Conservation (phyloP, 1,140 invertebrate genomes). For the Trichogramma pretiosum region DNA sequence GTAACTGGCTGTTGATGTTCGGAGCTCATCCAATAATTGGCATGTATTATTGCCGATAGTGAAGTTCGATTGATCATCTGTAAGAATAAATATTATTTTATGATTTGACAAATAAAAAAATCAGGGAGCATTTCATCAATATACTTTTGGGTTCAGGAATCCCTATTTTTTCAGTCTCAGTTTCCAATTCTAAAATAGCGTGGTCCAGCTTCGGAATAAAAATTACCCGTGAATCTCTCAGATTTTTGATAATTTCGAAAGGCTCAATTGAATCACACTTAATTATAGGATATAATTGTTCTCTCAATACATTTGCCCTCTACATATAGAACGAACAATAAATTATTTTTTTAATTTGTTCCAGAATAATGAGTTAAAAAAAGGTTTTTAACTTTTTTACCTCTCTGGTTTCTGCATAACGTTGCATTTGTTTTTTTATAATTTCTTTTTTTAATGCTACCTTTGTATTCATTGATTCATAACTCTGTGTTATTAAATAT, state of each 20-base stretch:
- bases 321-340: not conserved
- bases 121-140: conserved; percentile 7
- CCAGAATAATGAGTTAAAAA: no score
- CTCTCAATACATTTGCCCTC: no score
- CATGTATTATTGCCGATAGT: conserved; percentile 53
- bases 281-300: conserved; percentile 69
- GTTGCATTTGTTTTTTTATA: conserved; percentile 58
- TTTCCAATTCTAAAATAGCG: conserved; percentile 61
- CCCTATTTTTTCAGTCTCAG: conserved; percentile 59
- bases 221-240: conserved; percentile 53
- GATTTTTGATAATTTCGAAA: conserved; percentile 48
- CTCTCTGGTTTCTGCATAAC: conserved; percentile 64
- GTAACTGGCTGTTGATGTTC: conserved; percentile 63
- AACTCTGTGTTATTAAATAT: conserved; percentile 55
- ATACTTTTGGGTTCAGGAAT: conserved; percentile 41
- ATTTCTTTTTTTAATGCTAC: conserved; percentile 58
- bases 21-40: conserved; percentile 58
- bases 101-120: conserved; percentile 5
- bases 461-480: conserved; percentile 60
- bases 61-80: conserved; percentile 36
- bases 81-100: conserved; percentile 13
- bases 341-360: conserved; percentile 17
- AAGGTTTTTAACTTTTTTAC: no score
- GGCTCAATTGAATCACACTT: conserved; percentile 53
- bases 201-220: conserved; percentile 56